Conservation (phyloP, 2,888 invertebrate species). For the Horisme vitalbata region DNA sequence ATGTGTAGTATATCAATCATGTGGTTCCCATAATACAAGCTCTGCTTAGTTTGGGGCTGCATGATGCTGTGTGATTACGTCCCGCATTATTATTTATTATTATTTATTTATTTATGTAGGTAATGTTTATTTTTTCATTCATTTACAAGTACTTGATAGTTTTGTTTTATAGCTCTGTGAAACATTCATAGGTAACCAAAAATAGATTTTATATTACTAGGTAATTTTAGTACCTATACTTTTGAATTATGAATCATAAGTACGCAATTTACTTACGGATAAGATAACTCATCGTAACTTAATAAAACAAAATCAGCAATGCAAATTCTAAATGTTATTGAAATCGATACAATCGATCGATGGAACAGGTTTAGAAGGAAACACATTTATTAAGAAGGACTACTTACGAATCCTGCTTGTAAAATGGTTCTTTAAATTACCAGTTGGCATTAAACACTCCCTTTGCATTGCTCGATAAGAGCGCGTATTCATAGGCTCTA, state of each 20-base stretch:
- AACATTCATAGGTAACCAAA: no score
- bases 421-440: constrained; percentile 69
- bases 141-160: no score
- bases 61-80: no score
- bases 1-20: no score
- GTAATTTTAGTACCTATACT: no score
- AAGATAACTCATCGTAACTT: constrained; percentile 19
- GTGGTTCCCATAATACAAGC: no score
- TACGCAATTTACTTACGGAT: constrained; percentile 26
- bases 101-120: no score
- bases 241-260: constrained; percentile 10
- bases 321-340: constrained; percentile 26
- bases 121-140: no score
- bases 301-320: constrained; percentile 22
- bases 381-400: constrained; percentile 47
- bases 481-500: not conserved
- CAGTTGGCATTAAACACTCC: constrained; percentile 53
- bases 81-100: no score
- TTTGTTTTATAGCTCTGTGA: no score
- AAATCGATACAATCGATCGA: constrained; percentile 20
- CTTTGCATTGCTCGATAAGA: constrained; percentile 36
- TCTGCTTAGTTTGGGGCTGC: no score
- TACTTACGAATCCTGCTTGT: constrained; percentile 50
- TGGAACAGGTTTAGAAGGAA: constrained; percentile 38
- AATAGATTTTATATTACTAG: no score